phyloP scores from a whole-genome alignment of 2,797 vertebrate genomes.

The Manis pentadactyla region DNA sequence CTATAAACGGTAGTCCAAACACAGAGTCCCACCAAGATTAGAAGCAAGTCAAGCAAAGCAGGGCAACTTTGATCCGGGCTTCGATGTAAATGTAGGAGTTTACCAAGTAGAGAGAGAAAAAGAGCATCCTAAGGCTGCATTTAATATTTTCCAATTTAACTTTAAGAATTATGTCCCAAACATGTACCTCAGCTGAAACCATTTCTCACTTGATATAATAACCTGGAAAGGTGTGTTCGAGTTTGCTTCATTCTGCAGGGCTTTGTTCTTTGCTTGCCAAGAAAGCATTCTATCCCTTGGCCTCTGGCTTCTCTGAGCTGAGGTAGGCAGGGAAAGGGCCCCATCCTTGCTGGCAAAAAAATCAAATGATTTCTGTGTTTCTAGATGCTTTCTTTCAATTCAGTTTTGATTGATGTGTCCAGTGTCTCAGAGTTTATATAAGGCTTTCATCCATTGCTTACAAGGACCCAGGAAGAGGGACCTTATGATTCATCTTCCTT shows the following conservation, averaged over 20 bases:
- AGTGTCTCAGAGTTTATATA: not conserved
- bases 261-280: constrained; percentile 37
- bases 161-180: not conserved
- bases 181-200: not conserved
- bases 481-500: not conserved
- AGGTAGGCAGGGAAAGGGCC: not conserved
- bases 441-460: not conserved
- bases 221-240: constrained; percentile 42
- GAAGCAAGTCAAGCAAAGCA: not conserved
- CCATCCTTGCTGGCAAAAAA: not conserved
- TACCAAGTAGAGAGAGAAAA: not conserved
- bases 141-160: not conserved
- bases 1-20: not conserved
- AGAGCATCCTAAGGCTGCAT: not conserved
- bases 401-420: not conserved
- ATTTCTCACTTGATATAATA: not conserved
- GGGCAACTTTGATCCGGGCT: not conserved
- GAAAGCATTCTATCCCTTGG: not conserved
- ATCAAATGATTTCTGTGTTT: not conserved
- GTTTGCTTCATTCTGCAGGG: not conserved
- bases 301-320: not conserved
- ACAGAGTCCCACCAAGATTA: not conserved
- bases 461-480: not conserved
- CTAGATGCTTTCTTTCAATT: not conserved
- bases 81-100: not conserved